phyloP scores from a whole-genome alignment of 2,113 vertebrate genomes.

The Perccottus glenii region DNA sequence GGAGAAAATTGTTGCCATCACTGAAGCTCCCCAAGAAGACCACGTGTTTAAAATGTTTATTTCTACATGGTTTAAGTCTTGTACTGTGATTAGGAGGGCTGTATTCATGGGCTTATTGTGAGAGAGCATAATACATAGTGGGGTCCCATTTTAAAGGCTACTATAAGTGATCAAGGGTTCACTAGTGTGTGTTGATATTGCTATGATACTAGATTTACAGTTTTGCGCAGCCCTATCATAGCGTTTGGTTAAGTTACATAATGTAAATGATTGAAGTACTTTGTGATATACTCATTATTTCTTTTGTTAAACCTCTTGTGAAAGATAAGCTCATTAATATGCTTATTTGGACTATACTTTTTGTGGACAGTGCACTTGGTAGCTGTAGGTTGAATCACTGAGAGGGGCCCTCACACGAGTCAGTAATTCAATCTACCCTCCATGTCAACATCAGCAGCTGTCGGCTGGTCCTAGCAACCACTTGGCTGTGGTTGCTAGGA shows the following conservation, averaged over 20 bases:
- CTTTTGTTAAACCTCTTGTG: too few species aligned
- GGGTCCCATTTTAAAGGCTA: too few species aligned
- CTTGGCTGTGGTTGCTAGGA: constrained; percentile 31
- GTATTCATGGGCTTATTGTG: too few species aligned
- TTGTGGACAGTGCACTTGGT: not conserved
- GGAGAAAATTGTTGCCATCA: not conserved
- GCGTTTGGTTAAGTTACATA: too few species aligned
- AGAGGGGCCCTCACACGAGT: not conserved
- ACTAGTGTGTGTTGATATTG: too few species aligned
- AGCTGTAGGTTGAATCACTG: not conserved
- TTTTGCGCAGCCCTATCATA: too few species aligned
- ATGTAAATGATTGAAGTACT: too few species aligned
- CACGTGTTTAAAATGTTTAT: not conserved
- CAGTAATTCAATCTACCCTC: constrained; percentile 20
- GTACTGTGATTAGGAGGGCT: not conserved
- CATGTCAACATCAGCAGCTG: constrained; percentile 25
- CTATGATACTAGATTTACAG: too few species aligned
- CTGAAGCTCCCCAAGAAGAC: not conserved
- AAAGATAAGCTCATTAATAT: too few species aligned
- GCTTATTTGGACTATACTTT: not conserved
- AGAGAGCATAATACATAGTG: too few species aligned
- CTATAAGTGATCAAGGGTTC: too few species aligned
- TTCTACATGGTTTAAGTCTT: not conserved
- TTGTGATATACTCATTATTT: too few species aligned
- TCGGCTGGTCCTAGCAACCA: constrained; percentile 1